phyloP scores from a whole-genome alignment of 2,888 invertebrate species.

The Lithophane socia region DNA sequence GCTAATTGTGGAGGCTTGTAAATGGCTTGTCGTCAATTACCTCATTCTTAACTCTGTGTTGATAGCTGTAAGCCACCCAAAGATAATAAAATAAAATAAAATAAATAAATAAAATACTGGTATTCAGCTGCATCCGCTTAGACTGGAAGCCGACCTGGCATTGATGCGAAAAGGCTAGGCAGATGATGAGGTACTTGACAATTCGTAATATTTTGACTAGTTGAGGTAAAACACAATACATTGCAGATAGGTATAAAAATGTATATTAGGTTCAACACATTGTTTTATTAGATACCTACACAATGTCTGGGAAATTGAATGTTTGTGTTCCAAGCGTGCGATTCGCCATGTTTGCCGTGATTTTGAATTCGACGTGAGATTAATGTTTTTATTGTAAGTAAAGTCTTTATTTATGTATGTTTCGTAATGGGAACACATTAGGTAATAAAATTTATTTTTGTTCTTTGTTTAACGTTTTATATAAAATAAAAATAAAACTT shows the following conservation, averaged over 20 bases:
- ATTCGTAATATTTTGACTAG: neutral
- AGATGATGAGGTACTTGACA: neutral
- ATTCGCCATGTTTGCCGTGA: slow-evolving; percentile 19
- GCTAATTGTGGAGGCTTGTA: too few relatives aligned
- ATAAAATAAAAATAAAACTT: neutral
- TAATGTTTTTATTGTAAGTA: neutral
- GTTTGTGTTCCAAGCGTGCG: slow-evolving; percentile 20
- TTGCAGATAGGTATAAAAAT: neutral
- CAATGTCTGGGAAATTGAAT: slow-evolving; percentile 21
- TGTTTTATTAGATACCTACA: slow-evolving; percentile 29
- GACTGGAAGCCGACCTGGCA: too few relatives aligned
- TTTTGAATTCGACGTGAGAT: slow-evolving; percentile 17
- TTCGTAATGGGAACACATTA: neutral
- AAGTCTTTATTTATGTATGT: neutral
- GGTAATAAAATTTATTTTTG: neutral
- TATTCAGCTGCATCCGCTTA: too few relatives aligned
- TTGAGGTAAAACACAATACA: neutral
- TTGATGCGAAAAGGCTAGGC: too few relatives aligned
- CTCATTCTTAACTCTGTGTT: too few relatives aligned
- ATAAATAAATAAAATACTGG: too few relatives aligned
- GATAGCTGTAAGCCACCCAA: too few relatives aligned
- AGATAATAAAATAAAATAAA: too few relatives aligned
- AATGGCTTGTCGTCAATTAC: too few relatives aligned
- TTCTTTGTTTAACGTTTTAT: neutral
- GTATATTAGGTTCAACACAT: neutral